Percentiles rank a stretch among this genome's conserved stretches.
Conservation (phyloP, 2,797 vertebrate genomes). For the Trachops cirrhosus region DNA sequence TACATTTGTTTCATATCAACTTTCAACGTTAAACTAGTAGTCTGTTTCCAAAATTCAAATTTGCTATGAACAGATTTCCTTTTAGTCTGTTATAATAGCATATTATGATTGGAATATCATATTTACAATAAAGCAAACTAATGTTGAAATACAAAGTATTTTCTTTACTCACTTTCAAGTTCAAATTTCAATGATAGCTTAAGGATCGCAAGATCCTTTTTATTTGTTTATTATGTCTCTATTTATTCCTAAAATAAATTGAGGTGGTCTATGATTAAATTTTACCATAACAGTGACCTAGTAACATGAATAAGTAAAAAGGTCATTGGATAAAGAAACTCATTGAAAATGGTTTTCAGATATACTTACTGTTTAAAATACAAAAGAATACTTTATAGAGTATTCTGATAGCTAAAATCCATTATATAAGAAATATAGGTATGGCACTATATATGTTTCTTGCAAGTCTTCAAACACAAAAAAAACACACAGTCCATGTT, state of each 20-base stretch:
- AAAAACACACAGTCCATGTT: neutral
- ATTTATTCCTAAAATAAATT: neutral
- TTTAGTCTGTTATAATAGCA: neutral
- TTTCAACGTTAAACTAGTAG: neutral
- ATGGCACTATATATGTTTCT: neutral
- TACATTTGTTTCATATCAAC: conserved; percentile 20
- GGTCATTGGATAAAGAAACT: neutral
- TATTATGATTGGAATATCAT: neutral
- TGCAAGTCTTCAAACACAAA: neutral
- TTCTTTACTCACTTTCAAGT: neutral
- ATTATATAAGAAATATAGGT: neutral
- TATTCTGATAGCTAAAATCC: neutral
- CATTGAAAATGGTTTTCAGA: neutral
- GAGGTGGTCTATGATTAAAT: neutral
- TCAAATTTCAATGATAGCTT: neutral
- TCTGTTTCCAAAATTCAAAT: conserved; percentile 13
- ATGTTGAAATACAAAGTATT: neutral
- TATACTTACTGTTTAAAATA: neutral
- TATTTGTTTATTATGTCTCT: neutral
- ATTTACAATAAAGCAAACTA: neutral
- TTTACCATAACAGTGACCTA: neutral
- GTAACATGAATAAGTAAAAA: neutral
- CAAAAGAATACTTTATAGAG: neutral
- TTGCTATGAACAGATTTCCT: neutral
- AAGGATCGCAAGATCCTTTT: neutral